Percentiles rank a stretch among this genome's conserved stretches.
These are phyloP conservation scores for Nomada fabriciana DNA, from an alignment of 2,888 invertebrate genomes.

Conservation along the genomic window DNA sequence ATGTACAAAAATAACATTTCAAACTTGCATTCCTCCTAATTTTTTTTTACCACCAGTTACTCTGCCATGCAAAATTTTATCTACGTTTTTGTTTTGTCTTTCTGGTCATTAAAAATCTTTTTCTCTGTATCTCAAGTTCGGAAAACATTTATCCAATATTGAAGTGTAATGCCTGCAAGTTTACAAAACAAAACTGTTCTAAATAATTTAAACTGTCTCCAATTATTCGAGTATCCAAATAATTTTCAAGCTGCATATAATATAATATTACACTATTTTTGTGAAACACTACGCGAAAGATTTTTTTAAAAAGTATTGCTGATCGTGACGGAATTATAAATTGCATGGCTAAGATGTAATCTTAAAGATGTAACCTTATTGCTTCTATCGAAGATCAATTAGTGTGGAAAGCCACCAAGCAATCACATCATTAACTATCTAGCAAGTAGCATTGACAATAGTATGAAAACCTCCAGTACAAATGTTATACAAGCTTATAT, in stretches of 20 bases:
- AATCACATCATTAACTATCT: slow-evolving; percentile 26
- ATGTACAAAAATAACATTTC: slow-evolving; percentile 42
- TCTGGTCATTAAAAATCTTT: too few species aligned
- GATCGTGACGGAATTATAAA: background rate
- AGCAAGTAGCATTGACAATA: slow-evolving; percentile 13
- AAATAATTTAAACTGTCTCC: background rate
- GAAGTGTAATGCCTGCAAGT: too few species aligned
- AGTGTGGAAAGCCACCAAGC: slow-evolving; percentile 11
- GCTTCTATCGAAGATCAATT: slow-evolving; percentile 14
- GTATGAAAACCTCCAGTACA: slow-evolving; percentile 12
- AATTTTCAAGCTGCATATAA: too few species aligned
- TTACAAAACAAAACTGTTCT: background rate
- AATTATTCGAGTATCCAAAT: too few species aligned
- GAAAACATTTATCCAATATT: too few species aligned
- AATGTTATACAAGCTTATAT: slow-evolving; percentile 23
- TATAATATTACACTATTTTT: too few species aligned
- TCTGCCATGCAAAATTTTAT: slow-evolving; percentile 4
- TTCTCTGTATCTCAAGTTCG: too few species aligned
- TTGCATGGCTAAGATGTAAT: slow-evolving; percentile 16
- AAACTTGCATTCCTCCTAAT: background rate
- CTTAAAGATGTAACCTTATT: slow-evolving; percentile 21
- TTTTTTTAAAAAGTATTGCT: too few species aligned
- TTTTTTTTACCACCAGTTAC: background rate
- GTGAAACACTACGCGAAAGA: too few species aligned
- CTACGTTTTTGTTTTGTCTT: background rate